Evolutionary conservation across 2,888 invertebrate genomes (phyloP).

Genomic region (Formica aserva): DNA sequence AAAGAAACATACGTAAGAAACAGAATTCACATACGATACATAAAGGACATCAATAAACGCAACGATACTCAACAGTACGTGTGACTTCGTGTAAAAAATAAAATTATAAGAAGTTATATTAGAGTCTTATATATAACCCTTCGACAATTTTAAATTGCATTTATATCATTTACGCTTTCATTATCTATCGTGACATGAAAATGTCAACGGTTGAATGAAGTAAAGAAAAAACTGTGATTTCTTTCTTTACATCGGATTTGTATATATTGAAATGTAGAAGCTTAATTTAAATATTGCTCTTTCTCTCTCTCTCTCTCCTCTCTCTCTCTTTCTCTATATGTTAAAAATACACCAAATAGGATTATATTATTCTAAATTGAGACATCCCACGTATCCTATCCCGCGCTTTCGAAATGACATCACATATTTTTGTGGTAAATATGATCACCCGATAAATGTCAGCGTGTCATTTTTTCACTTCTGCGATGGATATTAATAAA

Average conservation of each 20-base stretch:
- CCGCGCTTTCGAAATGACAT: conserved; percentile 4
- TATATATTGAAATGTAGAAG: not conserved
- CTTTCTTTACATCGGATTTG: not conserved
- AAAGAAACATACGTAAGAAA: not conserved
- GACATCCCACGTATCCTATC: not conserved
- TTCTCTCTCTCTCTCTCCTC: too few species aligned
- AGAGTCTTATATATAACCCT: not conserved
- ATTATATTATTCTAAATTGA: not conserved
- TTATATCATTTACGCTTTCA: not conserved
- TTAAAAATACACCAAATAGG: not conserved
- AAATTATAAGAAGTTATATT: not conserved
- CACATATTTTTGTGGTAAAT: conserved; percentile 29
- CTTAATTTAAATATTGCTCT: conserved; percentile 24
- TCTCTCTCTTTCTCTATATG: not conserved
- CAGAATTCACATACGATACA: not conserved
- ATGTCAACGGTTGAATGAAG: not conserved
- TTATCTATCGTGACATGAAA: conserved; percentile 4
- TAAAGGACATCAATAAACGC: conserved; percentile 14
- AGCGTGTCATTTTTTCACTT: conserved; percentile 20
- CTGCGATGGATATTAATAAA: conserved; percentile 1
- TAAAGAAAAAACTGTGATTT: not conserved
- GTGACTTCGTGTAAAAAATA: not conserved
- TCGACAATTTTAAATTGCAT: conserved; percentile 4
- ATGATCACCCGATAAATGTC: conserved; percentile 22
- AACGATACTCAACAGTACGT: not conserved